These are phyloP conservation scores for Callyntrura guangdongensis DNA, from an alignment of 2,888 invertebrate genomes.

Conservation along the genomic window DNA sequence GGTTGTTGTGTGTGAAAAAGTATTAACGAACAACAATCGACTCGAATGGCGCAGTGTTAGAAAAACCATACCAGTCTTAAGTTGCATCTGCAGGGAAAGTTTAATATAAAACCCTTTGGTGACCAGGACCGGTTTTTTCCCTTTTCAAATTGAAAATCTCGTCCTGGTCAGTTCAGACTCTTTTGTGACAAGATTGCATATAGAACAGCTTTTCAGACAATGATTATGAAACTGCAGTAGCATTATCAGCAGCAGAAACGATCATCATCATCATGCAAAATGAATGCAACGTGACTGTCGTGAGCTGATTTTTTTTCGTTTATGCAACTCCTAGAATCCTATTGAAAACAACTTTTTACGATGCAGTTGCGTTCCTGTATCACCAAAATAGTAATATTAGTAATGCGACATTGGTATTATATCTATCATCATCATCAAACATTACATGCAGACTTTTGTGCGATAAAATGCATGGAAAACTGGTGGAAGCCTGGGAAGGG, in stretches of 20 bases:
- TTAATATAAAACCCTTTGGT: constrained; percentile 67
- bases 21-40: constrained; percentile 26
- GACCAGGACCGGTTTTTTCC: constrained; percentile 80
- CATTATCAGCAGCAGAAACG: constrained; percentile 16
- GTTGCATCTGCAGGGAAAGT: constrained; percentile 72
- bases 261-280: constrained; percentile 63
- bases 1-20: constrained; percentile 2
- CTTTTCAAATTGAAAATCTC: constrained; percentile 71
- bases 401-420: constrained; percentile 22
- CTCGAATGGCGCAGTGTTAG: not conserved
- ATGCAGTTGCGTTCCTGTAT: not conserved
- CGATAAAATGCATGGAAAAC: not conserved
- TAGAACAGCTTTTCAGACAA: constrained; percentile 37
- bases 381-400: constrained; percentile 3
- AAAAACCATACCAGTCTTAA: constrained; percentile 3
- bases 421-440: not conserved
- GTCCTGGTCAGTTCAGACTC: constrained; percentile 78
- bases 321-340: constrained; percentile 51
- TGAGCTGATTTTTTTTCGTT: constrained; percentile 53
- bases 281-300: constrained; percentile 70
- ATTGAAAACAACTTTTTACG: constrained; percentile 57
- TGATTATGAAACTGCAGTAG: constrained; percentile 58
- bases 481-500: constrained; percentile 9
- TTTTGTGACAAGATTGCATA: constrained; percentile 62
- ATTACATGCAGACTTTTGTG: not conserved